Percentiles rank a stretch among this genome's conserved stretches.
These are phyloP conservation scores for Tipula vernalis DNA, from an alignment of 2,888 invertebrate genomes.

Conservation along the genomic window DNA sequence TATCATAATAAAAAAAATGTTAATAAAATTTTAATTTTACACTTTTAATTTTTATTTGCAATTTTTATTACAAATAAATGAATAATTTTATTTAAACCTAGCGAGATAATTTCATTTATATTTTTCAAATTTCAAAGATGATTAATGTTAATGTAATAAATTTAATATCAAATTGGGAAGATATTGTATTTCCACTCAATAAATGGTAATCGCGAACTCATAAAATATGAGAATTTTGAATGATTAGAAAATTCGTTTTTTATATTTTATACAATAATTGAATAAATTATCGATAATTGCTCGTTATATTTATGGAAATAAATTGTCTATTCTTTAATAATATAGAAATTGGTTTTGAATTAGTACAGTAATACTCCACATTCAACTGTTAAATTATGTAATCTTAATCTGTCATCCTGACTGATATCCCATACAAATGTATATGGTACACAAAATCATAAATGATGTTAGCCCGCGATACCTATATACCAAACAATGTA, in stretches of 20 bases:
- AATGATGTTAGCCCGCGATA: background rate
- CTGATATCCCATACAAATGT: background rate
- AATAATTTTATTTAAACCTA: background rate
- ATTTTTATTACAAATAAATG: background rate
- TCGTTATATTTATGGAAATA: background rate
- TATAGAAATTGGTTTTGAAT: background rate
- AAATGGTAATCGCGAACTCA: background rate
- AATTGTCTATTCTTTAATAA: background rate
- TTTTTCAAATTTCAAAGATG: background rate
- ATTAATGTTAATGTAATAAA: background rate
- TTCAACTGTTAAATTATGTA: background rate
- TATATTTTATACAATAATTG: background rate
- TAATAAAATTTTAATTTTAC: background rate
- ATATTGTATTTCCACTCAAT: background rate
- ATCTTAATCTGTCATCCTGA: background rate
- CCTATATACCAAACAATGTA: too few relatives aligned
- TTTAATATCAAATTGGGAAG: background rate
- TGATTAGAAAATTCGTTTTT: background rate
- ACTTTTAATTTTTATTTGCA: background rate
- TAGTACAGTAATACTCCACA: background rate
- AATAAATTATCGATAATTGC: background rate
- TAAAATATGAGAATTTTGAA: background rate
- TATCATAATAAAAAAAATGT: background rate
- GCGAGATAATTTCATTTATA: background rate
- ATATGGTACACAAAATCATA: background rate